phyloP scores from a whole-genome alignment of 2,888 invertebrate genomes.

The Platycheirus rosarum region DNA sequence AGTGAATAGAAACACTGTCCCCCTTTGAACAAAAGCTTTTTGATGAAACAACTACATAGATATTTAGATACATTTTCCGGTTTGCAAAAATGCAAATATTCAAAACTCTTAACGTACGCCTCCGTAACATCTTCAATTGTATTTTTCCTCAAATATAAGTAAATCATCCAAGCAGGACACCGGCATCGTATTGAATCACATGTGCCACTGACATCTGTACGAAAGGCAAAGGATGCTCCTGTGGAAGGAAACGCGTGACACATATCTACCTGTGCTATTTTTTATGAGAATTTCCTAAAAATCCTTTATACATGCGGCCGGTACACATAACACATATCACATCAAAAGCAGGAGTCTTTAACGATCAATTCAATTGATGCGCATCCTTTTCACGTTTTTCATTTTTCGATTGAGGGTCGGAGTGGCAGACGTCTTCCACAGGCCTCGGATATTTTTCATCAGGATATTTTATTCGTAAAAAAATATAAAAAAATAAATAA shows the following conservation, averaged over 20 bases:
- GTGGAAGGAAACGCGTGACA: conserved; percentile 60
- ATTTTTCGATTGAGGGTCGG: not conserved
- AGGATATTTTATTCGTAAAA: not conserved
- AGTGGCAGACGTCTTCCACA: conserved; percentile 69
- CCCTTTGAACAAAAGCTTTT: conserved; percentile 48
- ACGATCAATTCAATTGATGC: conserved; percentile 67
- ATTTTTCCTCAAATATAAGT: not conserved
- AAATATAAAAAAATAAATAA: conserved; percentile 43
- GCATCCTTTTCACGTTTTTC: conserved; percentile 62
- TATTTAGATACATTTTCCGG: too few species aligned
- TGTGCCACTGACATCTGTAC: conserved; percentile 71
- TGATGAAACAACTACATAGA: conserved; percentile 52
- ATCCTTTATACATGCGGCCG: conserved; percentile 50
- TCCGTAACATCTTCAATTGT: not conserved
- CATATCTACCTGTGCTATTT: conserved; percentile 62
- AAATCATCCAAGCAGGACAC: conserved; percentile 38
- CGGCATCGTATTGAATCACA: conserved; percentile 50
- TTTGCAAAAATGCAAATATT: conserved; percentile 62
- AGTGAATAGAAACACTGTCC: conserved; percentile 61
- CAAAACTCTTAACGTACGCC: not conserved
- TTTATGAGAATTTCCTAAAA: conserved; percentile 60
- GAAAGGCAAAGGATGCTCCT: conserved; percentile 43
- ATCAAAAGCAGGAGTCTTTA: conserved; percentile 52
- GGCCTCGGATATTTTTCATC: conserved; percentile 27
- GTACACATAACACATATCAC: conserved; percentile 24